Conservation (phyloP, 2,113 vertebrate species). For the Arothron firmamentum region DNA sequence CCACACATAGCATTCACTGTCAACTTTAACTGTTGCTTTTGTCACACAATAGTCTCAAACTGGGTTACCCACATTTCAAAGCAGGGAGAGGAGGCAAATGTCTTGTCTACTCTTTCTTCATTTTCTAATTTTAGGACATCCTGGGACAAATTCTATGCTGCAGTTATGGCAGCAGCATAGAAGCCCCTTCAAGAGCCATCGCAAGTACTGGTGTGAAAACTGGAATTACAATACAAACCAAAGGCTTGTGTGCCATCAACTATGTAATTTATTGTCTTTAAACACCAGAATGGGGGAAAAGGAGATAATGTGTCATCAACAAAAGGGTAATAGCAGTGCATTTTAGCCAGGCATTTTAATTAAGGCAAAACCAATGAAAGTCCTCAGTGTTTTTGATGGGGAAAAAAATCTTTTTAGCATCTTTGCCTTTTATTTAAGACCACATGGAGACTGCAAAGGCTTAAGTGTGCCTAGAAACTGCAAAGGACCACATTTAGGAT, state of each 20-base stretch:
- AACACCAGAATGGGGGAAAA: not conserved
- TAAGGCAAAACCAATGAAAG: conserved; percentile 2
- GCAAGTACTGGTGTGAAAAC: conserved; percentile 55
- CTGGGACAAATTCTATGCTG: conserved; percentile 15
- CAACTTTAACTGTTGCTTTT: too few species aligned
- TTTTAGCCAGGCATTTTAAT: not conserved
- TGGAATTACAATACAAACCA: conserved; percentile 65
- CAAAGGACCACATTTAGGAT: conserved; percentile 47
- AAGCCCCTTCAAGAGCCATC: conserved; percentile 39
- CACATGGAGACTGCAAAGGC: conserved; percentile 42
- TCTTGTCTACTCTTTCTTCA: conserved; percentile 29
- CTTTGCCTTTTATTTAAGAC: conserved; percentile 39
- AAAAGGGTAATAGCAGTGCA: not conserved
- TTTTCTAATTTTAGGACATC: conserved; percentile 46
- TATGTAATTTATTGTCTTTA: conserved; percentile 23
- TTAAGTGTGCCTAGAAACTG: conserved; percentile 31
- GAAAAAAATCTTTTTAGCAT: not conserved
- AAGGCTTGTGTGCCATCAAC: conserved; percentile 41
- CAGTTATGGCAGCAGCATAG: conserved; percentile 8
- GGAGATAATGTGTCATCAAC: too few species aligned
- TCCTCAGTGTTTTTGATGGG: too few species aligned
- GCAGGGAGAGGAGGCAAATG: too few species aligned
- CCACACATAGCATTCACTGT: not conserved
- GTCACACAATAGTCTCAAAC: too few species aligned
- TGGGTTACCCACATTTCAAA: too few species aligned